A percentile compares a stretch with the other conserved stretches of the same genome.
These are phyloP conservation scores for Chloroceryle amazona DNA, from an alignment of 2,797 vertebrate genomes.

Conservation along the genomic window DNA sequence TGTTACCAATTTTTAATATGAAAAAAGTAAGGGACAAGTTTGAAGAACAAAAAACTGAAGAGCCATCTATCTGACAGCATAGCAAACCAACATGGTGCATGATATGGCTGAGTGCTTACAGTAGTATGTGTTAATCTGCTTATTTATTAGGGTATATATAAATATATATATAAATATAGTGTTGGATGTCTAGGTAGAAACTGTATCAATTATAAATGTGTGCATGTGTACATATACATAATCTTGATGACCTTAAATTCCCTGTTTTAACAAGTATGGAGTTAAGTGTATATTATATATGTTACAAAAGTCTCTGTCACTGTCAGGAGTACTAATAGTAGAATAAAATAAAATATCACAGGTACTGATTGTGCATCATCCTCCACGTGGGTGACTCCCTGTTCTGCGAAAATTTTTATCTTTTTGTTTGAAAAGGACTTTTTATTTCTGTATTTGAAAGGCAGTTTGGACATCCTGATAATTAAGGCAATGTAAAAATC, in stretches of 20 bases:
- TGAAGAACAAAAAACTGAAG: background rate
- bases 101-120: background rate
- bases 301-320: background rate
- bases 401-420: background rate
- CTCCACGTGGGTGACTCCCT: background rate
- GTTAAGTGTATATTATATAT: background rate
- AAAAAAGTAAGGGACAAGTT: conserved; percentile 7
- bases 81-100: background rate
- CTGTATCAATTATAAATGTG: background rate
- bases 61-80: background rate
- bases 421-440: background rate
- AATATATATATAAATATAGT: background rate
- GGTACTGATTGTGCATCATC: background rate
- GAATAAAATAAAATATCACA: background rate
- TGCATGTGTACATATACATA: no score
- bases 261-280: background rate
- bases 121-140: background rate
- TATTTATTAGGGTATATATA: background rate
- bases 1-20: conserved; percentile 33
- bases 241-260: background rate
- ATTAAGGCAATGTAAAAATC: conserved; percentile 12
- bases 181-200: background rate
- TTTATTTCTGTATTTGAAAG: background rate
- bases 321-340: background rate
- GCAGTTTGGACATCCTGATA: background rate